Conservation (phyloP, 2,888 invertebrate species). For the Smittia aterrima region DNA sequence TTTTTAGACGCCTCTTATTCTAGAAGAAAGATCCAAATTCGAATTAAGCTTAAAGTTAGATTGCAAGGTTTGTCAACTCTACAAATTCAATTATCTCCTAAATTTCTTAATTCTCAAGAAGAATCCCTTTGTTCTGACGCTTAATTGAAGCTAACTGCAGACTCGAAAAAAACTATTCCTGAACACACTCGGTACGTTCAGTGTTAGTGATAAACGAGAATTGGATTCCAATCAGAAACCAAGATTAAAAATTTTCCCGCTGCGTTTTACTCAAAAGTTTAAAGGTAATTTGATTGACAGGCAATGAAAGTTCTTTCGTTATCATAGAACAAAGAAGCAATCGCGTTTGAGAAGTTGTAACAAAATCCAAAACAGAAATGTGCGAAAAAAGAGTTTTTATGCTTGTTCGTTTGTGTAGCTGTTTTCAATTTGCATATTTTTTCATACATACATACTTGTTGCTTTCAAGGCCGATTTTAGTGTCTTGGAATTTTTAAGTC, state of each 20-base stretch:
- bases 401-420: slow-evolving; percentile 20
- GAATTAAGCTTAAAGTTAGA: too few species aligned
- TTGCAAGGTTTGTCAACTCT: too few species aligned
- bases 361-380: background rate
- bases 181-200: too few species aligned
- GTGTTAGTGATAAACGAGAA: background rate
- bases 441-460: slow-evolving; percentile 37
- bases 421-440: slow-evolving; percentile 37
- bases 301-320: background rate
- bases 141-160: too few species aligned
- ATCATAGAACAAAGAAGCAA: background rate
- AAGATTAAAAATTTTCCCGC: background rate
- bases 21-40: too few species aligned
- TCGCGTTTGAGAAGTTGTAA: background rate
- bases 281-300: background rate
- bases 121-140: too few species aligned
- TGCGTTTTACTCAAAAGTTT: background rate
- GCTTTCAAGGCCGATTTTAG: slow-evolving; percentile 38
- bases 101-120: too few species aligned
- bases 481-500: slow-evolving; percentile 27
- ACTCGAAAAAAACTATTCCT: too few species aligned
- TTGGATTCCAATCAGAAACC: background rate
- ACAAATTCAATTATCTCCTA: too few species aligned
- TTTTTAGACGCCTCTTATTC: too few species aligned
- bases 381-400: background rate